These are phyloP conservation scores for Sclerodermus sp. DNA, from an alignment of 2,888 invertebrate species.

Conservation along the genomic window DNA sequence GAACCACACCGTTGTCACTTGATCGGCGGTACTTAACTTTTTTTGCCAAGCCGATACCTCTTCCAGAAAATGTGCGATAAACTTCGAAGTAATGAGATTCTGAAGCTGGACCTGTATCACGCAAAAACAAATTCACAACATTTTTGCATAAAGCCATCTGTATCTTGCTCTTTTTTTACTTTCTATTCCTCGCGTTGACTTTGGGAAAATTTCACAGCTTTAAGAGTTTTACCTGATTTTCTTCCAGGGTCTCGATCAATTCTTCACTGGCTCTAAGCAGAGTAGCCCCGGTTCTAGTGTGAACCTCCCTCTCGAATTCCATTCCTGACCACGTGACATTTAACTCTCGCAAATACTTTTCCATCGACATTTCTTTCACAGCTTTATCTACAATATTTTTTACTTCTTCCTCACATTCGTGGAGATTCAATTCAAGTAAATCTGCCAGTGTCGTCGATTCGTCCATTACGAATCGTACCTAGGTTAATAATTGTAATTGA, in stretches of 20 bases:
- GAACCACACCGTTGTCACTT: slow-evolving; percentile 90
- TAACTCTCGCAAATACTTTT: slow-evolving; percentile 87
- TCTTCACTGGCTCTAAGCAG: slow-evolving; percentile 91
- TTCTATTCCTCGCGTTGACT: no score
- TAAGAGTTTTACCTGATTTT: slow-evolving; percentile 96
- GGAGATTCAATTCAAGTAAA: slow-evolving; percentile 85
- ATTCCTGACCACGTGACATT: slow-evolving; percentile 90
- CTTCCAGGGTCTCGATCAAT: slow-evolving; percentile 94
- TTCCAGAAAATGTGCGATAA: slow-evolving; percentile 91
- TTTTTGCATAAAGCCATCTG: no score
- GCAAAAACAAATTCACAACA: not conserved
- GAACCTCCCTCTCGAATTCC: slow-evolving; percentile 90
- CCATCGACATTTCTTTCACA: slow-evolving; percentile 98
- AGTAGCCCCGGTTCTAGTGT: slow-evolving; percentile 83
- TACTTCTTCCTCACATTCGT: slow-evolving; percentile 96
- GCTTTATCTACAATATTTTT: slow-evolving; percentile 98
- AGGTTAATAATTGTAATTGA: slow-evolving; percentile 20
- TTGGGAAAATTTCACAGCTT: no score
- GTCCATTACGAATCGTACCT: slow-evolving; percentile 95
- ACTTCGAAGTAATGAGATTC: slow-evolving; percentile 95
- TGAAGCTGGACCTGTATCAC: slow-evolving; percentile 80
- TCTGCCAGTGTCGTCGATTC: slow-evolving; percentile 89
- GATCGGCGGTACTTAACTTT: slow-evolving; percentile 89
- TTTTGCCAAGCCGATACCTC: slow-evolving; percentile 95
- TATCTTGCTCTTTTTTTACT: no score